Conservation (phyloP, 2,797 vertebrate species). For the Tokudaia tokunoshimensis region DNA sequence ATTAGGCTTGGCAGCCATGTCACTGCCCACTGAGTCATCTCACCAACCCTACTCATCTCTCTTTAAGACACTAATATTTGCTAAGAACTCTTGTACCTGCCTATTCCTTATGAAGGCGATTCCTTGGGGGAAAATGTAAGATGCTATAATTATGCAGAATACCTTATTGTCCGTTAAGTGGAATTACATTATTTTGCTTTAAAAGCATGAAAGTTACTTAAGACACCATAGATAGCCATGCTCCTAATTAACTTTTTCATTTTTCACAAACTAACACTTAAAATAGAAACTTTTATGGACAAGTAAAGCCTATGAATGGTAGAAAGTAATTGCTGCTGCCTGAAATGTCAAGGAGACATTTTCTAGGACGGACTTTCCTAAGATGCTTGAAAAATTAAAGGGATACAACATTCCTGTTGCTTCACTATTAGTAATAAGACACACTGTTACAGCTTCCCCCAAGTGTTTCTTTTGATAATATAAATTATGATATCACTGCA, state of each 20-base stretch:
- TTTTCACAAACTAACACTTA: constrained; percentile 30
- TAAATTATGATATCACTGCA: background rate
- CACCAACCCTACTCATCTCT: background rate
- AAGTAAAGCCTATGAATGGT: background rate
- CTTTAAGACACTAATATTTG: constrained; percentile 5
- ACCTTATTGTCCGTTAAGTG: background rate
- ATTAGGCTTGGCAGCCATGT: background rate
- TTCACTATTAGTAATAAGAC: background rate
- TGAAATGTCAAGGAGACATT: background rate
- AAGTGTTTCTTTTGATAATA: constrained; percentile 5
- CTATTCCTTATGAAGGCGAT: background rate
- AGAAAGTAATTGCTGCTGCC: constrained; percentile 33
- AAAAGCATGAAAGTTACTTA: constrained; percentile 53
- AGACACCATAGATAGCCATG: background rate
- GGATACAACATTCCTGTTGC: constrained; percentile 12
- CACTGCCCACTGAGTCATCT: background rate
- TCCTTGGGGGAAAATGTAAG: background rate
- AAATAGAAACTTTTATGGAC: constrained; percentile 1
- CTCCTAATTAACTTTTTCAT: constrained; percentile 15
- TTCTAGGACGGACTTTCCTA: constrained; percentile 39
- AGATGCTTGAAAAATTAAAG: constrained; percentile 52
- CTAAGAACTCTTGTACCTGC: background rate
- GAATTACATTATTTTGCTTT: constrained; percentile 51
- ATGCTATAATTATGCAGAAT: background rate
- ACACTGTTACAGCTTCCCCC: background rate